Evolutionary conservation across 2,113 vertebrate species (phyloP), one percentile per base, ranked within the genome.

Genomic region (Caloenas nicobarica): DNA sequence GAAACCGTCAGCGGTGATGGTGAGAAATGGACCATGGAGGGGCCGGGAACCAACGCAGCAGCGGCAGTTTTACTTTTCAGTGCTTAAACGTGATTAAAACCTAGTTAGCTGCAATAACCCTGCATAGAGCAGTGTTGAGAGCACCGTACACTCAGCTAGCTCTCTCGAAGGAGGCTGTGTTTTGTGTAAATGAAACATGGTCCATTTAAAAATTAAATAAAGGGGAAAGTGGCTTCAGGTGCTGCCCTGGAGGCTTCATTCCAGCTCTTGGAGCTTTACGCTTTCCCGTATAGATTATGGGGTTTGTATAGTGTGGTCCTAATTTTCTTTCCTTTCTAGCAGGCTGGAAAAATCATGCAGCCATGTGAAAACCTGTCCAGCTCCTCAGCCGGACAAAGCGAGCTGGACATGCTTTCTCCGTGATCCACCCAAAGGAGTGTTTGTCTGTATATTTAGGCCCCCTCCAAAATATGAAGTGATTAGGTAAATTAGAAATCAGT

Each of bases 1-100:
- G 96, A 96, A 96, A 97, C 96, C 85, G 38, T 46, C 38, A 17
- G 92, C 88, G 87, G 85, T 85, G 33, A 4, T 10, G 60, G 94
- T 51, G 86, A 68, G 91, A 78, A 54, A 34, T 91, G 93, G 95
- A 83, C 94, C 72, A 14, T 3, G 48, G 69, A 71, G 88, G 89
- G 85, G 80, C 73, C n/a, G 86, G 82, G 66, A 73, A 46, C 87
- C 21, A 2, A 48, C 1, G 0, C 62, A 70, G 38, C 85, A 48
- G 83, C 62, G 72, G 88, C 14, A 2, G 33, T 86, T 68, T 40
- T 46, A 46, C 88, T 91, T 88, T 38, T 48, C 38, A 36, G 38
- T 70, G 16, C 86, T 91, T 46, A 26, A 58, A 36, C 14, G 3
- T 8, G 60, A 74, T 83, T 78, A 73, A 83, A 83, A n/a, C 10